phyloP scores from a whole-genome alignment of 2,113 vertebrate species.

The Hylia prasina region DNA sequence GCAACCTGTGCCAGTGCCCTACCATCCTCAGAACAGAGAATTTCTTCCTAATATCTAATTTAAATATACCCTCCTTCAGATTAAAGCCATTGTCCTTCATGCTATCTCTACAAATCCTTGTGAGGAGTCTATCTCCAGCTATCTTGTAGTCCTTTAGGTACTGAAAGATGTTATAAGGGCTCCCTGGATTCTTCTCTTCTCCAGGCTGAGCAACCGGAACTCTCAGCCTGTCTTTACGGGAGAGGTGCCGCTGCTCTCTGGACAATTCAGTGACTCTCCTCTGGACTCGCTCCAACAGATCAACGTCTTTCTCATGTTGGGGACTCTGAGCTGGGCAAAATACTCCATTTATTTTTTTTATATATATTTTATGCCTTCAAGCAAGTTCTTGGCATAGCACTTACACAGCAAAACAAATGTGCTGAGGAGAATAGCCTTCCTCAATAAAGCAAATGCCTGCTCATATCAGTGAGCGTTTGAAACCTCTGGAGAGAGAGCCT shows the following conservation, averaged over 20 bases:
- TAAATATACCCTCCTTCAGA: neutral
- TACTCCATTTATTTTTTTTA: neutral
- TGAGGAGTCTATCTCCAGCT: neutral
- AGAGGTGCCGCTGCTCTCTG: neutral
- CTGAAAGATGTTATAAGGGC: neutral
- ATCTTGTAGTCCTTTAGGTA: neutral
- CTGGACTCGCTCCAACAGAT: neutral
- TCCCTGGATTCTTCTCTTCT: neutral
- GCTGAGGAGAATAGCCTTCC: neutral
- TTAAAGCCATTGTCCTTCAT: neutral
- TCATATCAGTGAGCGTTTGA: neutral
- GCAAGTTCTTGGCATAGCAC: neutral
- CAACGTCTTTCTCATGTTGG: fast-evolving
- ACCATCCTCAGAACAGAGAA: neutral
- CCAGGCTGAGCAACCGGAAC: neutral
- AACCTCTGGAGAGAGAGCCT: neutral
- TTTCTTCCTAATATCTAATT: neutral
- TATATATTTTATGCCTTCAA: neutral
- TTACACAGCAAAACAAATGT: neutral
- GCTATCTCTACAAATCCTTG: neutral
- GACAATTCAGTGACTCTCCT: neutral
- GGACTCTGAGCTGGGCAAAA: neutral
- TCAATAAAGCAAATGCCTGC: neutral
- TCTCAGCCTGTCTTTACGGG: neutral
- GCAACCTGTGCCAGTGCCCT: neutral